A percentile compares a stretch with the other conserved stretches of the same genome.
phyloP scores from a whole-genome alignment of 92 coral and sea anemone genomes.

The Actinostola sp. region DNA sequence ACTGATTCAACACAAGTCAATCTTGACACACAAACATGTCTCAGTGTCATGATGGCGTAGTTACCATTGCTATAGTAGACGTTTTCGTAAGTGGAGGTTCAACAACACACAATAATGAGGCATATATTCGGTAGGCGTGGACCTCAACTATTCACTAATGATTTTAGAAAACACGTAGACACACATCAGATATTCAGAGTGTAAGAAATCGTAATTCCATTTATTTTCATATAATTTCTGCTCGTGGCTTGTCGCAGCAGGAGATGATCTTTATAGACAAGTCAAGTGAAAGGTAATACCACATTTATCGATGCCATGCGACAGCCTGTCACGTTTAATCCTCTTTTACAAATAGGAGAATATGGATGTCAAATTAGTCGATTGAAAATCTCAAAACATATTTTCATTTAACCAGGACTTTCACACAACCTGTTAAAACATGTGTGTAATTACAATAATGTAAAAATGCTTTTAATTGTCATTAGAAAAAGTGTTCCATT shows the following conservation, averaged over 20 bases:
- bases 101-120: too few species aligned
- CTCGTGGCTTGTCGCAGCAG: neutral
- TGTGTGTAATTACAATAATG: neutral
- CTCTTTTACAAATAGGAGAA: neutral
- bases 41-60: too few species aligned
- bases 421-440: neutral
- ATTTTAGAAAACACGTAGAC: too few species aligned
- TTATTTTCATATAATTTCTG: too few species aligned
- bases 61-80: too few species aligned
- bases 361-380: neutral
- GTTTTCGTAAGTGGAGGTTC: too few species aligned
- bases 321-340: slow-evolving; percentile 1
- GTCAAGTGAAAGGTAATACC: neutral
- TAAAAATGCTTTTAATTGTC: neutral
- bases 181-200: too few species aligned
- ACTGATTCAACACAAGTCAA: too few species aligned
- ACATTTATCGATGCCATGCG: neutral
- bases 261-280: neutral
- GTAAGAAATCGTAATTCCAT: too few species aligned
- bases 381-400: neutral
- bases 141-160: too few species aligned
- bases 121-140: too few species aligned
- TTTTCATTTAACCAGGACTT: neutral
- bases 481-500: neutral
- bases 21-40: too few species aligned